Conservation (phyloP, 2,888 invertebrate genomes). For the Melinopterus prodromus region DNA sequence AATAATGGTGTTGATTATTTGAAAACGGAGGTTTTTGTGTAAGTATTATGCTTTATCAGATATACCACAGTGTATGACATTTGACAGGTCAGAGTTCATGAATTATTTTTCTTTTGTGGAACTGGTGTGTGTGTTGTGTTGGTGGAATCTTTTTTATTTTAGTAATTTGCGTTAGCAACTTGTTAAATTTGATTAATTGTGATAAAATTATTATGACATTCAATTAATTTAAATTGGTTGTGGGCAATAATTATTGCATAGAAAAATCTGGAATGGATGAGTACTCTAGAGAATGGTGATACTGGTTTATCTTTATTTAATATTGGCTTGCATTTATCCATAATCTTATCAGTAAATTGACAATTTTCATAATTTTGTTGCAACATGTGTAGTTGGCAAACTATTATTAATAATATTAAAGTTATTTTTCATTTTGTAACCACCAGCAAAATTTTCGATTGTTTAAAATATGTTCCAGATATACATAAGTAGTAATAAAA, state of each 20-base stretch:
- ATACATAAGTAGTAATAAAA: too few relatives aligned
- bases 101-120: neutral
- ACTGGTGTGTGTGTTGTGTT: neutral
- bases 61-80: neutral
- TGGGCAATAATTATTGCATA: neutral
- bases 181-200: neutral
- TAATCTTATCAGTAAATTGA: neutral
- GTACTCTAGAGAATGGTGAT: neutral
- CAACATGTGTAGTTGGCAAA: neutral
- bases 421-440: neutral
- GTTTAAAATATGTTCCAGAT: neutral
- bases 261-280: neutral
- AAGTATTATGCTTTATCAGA: conserved; percentile 60
- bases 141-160: neutral
- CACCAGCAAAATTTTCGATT: neutral
- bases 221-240: neutral
- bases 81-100: neutral
- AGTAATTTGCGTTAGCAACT: neutral
- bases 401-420: neutral
- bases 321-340: neutral
- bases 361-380: neutral
- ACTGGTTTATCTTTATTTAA: neutral
- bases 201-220: neutral
- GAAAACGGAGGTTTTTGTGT: conserved; percentile 81
- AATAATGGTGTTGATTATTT: conserved; percentile 68